phyloP scores from a whole-genome alignment of 2,888 invertebrate genomes.

The Neocrepidodera transversa region DNA sequence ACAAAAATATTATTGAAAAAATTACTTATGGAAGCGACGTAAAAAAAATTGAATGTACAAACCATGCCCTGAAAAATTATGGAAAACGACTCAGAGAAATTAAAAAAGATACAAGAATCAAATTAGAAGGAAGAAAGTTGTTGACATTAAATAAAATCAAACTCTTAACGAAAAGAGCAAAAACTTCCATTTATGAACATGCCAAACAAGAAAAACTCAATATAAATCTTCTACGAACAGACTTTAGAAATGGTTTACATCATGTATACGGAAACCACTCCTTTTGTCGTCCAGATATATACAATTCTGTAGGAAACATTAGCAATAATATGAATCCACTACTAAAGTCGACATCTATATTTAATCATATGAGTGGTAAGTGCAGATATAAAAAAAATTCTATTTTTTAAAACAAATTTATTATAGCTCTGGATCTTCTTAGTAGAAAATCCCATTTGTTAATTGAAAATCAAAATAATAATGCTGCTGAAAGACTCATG shows the following conservation, averaged over 20 bases:
- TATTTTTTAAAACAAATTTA: background rate
- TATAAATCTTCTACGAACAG: slow-evolving; percentile 26
- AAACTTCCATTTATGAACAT: slow-evolving; percentile 41
- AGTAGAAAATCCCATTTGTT: background rate
- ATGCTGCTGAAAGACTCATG: background rate
- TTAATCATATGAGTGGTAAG: background rate
- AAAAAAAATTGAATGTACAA: background rate
- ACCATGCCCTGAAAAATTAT: background rate
- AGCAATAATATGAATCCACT: slow-evolving; percentile 8
- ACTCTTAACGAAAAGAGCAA: slow-evolving; percentile 31
- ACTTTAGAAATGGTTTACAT: slow-evolving; percentile 27
- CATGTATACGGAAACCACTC: slow-evolving; percentile 34
- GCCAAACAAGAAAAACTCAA: slow-evolving; percentile 28
- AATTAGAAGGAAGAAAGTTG: slow-evolving; percentile 31
- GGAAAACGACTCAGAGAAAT: slow-evolving; percentile 28
- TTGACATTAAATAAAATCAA: slow-evolving; percentile 25
- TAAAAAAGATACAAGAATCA: slow-evolving; percentile 36
- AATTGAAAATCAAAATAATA: slow-evolving; percentile 10
- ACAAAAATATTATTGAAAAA: slow-evolving; percentile 25
- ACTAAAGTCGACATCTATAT: slow-evolving; percentile 5
- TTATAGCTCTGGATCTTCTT: background rate
- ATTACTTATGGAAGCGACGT: slow-evolving; percentile 39
- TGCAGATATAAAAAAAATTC: background rate
- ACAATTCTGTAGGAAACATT: slow-evolving; percentile 6
- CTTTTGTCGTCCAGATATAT: background rate